phyloP scores from a whole-genome alignment of 2,888 invertebrate genomes.

The Sminthurinus aureus region DNA sequence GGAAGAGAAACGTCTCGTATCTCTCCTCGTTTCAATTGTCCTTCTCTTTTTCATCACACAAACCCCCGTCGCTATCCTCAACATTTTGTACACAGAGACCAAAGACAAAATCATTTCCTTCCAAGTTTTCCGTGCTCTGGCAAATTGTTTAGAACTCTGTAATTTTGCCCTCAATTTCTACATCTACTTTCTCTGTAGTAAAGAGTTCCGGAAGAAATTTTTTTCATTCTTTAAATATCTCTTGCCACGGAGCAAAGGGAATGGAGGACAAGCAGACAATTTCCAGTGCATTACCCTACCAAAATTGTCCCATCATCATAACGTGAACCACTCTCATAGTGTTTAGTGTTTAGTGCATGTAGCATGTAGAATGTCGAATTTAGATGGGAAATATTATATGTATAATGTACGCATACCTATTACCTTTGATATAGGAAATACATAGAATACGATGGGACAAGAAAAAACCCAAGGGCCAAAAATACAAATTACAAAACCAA shows the following conservation, averaged over 20 bases:
- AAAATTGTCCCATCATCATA: constrained; percentile 48
- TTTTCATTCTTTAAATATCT: constrained; percentile 58
- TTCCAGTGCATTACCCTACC: constrained; percentile 55
- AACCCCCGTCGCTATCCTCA: constrained; percentile 65
- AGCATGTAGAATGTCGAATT: background rate
- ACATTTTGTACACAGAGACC: constrained; percentile 63
- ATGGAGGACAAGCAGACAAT: constrained; percentile 37
- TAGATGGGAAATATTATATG: background rate
- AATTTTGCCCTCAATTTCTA: constrained; percentile 67
- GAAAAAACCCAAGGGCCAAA: no score
- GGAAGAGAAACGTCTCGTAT: constrained; percentile 65
- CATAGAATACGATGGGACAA: no score
- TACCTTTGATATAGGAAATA: no score
- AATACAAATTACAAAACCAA: no score
- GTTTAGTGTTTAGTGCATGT: background rate
- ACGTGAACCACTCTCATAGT: background rate
- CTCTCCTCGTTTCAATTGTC: constrained; percentile 65
- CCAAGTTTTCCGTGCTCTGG: constrained; percentile 65
- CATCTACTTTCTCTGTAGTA: constrained; percentile 64
- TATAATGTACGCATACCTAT: background rate
- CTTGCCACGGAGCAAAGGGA: constrained; percentile 40
- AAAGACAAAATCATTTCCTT: constrained; percentile 58
- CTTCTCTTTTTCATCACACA: constrained; percentile 66
- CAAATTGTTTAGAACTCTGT: constrained; percentile 65
- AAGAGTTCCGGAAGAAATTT: constrained; percentile 62